Evolutionary conservation across 2,797 vertebrate species (phyloP).

Genomic region (Peromyscus attwateri): DNA sequence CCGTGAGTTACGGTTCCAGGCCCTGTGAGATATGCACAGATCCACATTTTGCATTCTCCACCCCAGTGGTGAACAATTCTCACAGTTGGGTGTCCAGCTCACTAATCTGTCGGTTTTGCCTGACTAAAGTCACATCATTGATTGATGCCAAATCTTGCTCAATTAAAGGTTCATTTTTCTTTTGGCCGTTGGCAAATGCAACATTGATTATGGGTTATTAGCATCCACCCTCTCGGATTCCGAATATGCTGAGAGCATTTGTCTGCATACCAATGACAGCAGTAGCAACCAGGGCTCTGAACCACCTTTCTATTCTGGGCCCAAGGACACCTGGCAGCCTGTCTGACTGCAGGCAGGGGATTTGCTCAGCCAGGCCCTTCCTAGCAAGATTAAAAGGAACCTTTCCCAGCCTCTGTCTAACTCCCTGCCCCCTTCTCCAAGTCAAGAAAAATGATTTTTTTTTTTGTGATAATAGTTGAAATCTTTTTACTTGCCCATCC

Average conservation of each 20-base stretch:
- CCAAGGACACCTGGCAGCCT: conserved; percentile 13
- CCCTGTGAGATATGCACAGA: background rate
- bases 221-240: conserved; percentile 57
- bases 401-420: background rate
- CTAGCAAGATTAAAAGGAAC: background rate
- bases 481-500: conserved; percentile 1
- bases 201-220: conserved; percentile 78
- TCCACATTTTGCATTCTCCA: conserved; percentile 32
- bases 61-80: conserved; percentile 50
- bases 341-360: background rate
- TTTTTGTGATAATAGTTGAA: background rate
- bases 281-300: background rate
- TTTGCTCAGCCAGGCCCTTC: conserved; percentile 12
- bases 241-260: background rate
- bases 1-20: background rate
- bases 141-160: conserved; percentile 81
- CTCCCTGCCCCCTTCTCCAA: background rate
- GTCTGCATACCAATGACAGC: conserved; percentile 48
- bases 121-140: conserved; percentile 78
- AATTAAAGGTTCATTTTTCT: conserved; percentile 83
- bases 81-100: conserved; percentile 64
- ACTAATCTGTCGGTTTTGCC: conserved; percentile 69
- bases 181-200: conserved; percentile 72
- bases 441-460: background rate
- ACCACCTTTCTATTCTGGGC: background rate